A percentile compares a stretch with the other conserved stretches of the same genome.
Conservation (phyloP, 1,140 invertebrate species). For the Temnothorax curvispinosus region DNA sequence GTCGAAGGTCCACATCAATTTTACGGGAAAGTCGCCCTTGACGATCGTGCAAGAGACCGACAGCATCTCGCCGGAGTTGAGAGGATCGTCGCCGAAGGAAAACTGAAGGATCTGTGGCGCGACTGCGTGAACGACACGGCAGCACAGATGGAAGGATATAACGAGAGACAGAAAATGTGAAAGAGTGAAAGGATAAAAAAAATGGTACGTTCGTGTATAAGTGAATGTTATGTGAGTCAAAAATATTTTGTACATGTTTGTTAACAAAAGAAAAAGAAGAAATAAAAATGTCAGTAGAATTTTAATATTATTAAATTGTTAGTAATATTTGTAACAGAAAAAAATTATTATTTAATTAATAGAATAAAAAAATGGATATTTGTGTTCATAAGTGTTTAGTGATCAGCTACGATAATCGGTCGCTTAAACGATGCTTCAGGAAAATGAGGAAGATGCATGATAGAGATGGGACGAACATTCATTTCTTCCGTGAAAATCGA, state of each 20-base stretch:
- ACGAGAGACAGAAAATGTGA: constrained; percentile 29
- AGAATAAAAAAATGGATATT: neutral
- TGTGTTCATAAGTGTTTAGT: neutral
- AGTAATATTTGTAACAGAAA: constrained; percentile 15
- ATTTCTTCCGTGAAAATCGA: constrained; percentile 34
- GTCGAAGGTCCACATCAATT: constrained; percentile 90
- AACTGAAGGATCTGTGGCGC: constrained; percentile 87
- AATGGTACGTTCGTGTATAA: neutral
- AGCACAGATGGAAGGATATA: constrained; percentile 39
- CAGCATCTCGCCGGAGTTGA: constrained; percentile 91
- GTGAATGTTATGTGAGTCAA: neutral
- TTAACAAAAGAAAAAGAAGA: neutral
- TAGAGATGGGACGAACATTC: constrained; percentile 8
- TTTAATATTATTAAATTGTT: neutral
- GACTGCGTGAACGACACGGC: constrained; percentile 81
- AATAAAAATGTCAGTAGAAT: neutral
- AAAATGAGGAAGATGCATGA: constrained; percentile 28
- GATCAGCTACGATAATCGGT: constrained; percentile 22
- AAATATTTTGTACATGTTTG: neutral
- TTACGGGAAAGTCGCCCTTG: constrained; percentile 91
- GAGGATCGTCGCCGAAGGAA: constrained; percentile 89
- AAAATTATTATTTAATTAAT: neutral
- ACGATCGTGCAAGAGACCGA: constrained; percentile 90
- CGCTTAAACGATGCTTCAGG: neutral
- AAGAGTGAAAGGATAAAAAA: neutral